phyloP scores from a whole-genome alignment of 2,888 invertebrate species.

The Leptodirus hochenwartii region DNA sequence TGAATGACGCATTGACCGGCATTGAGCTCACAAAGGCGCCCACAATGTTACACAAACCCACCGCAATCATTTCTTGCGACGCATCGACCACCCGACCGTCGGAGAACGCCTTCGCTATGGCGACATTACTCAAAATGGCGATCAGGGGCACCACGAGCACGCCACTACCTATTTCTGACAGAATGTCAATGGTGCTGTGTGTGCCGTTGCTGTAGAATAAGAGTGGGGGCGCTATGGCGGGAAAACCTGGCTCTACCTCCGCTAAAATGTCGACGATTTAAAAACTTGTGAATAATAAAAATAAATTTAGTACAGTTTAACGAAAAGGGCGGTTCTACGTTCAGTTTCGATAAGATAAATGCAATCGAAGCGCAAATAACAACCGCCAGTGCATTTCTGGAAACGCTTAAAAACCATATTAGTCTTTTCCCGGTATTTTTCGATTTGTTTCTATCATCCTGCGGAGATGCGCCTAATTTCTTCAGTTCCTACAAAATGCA shows the following conservation, averaged over 20 bases:
- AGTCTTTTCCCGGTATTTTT: constrained; percentile 26
- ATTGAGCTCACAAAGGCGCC: constrained; percentile 63
- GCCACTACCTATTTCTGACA: constrained; percentile 42
- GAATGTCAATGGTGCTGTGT: constrained; percentile 3
- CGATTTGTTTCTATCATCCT: constrained; percentile 21
- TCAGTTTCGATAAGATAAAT: constrained; percentile 31
- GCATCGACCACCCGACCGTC: constrained; percentile 52
- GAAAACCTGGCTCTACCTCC: constrained; percentile 41
- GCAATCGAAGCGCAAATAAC: constrained; percentile 39
- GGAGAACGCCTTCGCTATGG: constrained; percentile 73
- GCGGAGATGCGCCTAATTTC: constrained; percentile 25
- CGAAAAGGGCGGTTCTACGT: constrained; percentile 32
- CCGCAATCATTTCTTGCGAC: constrained; percentile 63
- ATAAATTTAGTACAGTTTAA: constrained; percentile 22
- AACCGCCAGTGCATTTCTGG: constrained; percentile 53
- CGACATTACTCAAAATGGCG: constrained; percentile 58
- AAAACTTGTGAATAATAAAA: background rate
- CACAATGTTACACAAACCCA: constrained; percentile 54
- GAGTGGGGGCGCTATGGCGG: constrained; percentile 32
- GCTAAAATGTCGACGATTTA: constrained; percentile 25
- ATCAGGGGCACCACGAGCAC: constrained; percentile 53
- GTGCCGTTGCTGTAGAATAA: background rate
- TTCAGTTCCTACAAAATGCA: constrained; percentile 35
- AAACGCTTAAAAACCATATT: constrained; percentile 45
- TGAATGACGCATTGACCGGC: constrained; percentile 58